Evolutionary conservation across 2,888 invertebrate species (phyloP).

Genomic region (Xanthorhoe designata): DNA sequence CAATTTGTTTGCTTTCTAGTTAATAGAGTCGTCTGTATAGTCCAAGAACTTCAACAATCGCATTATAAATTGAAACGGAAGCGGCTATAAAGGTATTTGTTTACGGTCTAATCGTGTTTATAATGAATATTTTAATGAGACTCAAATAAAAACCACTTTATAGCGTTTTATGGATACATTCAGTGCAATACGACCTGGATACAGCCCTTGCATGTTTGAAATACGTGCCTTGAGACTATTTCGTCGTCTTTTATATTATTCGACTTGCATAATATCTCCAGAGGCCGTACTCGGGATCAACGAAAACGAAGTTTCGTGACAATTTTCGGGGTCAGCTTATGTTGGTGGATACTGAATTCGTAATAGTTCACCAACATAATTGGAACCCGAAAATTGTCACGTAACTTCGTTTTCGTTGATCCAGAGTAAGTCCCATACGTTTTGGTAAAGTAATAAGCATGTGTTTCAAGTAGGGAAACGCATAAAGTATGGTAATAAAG

Average conservation of each 20-base stretch:
- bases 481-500: neutral
- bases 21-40: constrained; percentile 13
- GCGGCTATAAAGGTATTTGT: constrained; percentile 57
- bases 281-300: too few species aligned
- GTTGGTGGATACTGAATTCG: too few species aligned
- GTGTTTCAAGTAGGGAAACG: neutral
- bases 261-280: constrained; percentile 7
- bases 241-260: constrained; percentile 26
- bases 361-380: too few species aligned
- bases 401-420: too few species aligned
- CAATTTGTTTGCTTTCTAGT: neutral
- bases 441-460: neutral
- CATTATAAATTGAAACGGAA: constrained; percentile 51
- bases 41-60: constrained; percentile 24
- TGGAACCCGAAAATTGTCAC: too few species aligned
- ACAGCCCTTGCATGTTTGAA: constrained; percentile 35
- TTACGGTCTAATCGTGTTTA: constrained; percentile 50
- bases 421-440: too few species aligned
- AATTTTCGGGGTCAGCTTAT: too few species aligned
- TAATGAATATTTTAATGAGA: constrained; percentile 59
- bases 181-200: constrained; percentile 41
- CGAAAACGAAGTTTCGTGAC: too few species aligned
- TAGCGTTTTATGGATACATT: constrained; percentile 36
- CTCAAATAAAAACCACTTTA: constrained; percentile 55
- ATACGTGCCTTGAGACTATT: constrained; percentile 38